Percentiles rank a stretch among this genome's conserved stretches.
Evolutionary conservation across 2,797 vertebrate species (phyloP).

Genomic region (Emydoidea blandingii): DNA sequence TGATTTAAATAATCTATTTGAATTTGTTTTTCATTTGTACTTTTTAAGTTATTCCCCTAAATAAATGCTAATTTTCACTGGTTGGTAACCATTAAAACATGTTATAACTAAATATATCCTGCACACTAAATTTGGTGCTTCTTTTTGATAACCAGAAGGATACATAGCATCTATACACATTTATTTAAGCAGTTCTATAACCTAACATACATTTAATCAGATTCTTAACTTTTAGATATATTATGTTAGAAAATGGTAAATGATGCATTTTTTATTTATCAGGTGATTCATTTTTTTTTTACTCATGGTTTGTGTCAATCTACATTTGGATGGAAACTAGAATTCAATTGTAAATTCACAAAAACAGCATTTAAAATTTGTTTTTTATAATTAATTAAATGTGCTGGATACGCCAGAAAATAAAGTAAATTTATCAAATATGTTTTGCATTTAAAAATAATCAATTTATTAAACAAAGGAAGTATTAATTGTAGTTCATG

Average conservation of each 20-base stretch:
- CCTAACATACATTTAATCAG: not conserved
- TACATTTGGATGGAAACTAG: no score
- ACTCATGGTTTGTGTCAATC: no score
- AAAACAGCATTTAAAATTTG: no score
- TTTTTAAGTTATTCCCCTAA: not conserved
- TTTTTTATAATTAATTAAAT: no score
- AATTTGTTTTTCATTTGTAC: not conserved
- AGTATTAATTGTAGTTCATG: no score
- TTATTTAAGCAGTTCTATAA: not conserved
- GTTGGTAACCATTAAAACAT: not conserved
- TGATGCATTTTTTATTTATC: not conserved
- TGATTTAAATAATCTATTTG: not conserved
- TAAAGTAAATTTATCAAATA: no score
- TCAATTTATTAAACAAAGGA: no score
- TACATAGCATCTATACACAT: not conserved
- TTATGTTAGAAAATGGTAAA: not conserved
- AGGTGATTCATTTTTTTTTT: no score
- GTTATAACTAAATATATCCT: not conserved
- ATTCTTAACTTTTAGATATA: not conserved
- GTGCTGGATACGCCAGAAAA: no score
- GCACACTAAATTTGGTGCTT: not conserved
- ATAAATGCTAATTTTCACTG: not conserved
- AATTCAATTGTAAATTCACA: no score
- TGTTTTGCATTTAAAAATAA: no score
- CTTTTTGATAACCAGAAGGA: not conserved